Evolutionary conservation across 2,888 invertebrate genomes (phyloP).

Genomic region (Philhelius pedissequus): DNA sequence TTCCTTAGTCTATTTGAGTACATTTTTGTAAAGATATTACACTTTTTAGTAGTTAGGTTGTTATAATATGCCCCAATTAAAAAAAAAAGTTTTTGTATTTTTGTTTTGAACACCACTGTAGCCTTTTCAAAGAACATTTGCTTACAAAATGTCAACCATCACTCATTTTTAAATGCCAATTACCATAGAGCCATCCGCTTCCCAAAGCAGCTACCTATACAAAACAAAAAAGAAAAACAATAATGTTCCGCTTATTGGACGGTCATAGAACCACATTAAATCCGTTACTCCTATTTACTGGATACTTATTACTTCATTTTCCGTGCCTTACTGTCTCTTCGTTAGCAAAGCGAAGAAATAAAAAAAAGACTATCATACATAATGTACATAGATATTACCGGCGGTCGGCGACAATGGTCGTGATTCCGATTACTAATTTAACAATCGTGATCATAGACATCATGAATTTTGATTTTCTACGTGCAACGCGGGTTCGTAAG

Average conservation of each 20-base stretch:
- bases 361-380: too few species aligned
- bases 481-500: constrained; percentile 39
- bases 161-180: not conserved
- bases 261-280: constrained; percentile 26
- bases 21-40: too few species aligned
- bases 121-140: not conserved
- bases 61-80: too few species aligned
- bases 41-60: too few species aligned
- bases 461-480: constrained; percentile 59
- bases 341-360: not conserved
- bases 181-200: not conserved
- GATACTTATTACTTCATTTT: not conserved
- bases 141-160: not conserved
- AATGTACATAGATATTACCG: constrained; percentile 9
- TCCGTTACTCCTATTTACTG: constrained; percentile 34
- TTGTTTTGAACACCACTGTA: too few species aligned
- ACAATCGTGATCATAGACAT: constrained; percentile 52
- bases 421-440: constrained; percentile 37
- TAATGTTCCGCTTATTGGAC: constrained; percentile 28
- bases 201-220: not conserved
- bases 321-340: not conserved
- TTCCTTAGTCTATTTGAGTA: too few species aligned
- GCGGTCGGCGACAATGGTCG: too few species aligned
- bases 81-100: too few species aligned
- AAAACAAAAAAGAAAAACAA: not conserved